phyloP scores from a whole-genome alignment of 2,113 vertebrate species.

The Setophaga petechia region DNA sequence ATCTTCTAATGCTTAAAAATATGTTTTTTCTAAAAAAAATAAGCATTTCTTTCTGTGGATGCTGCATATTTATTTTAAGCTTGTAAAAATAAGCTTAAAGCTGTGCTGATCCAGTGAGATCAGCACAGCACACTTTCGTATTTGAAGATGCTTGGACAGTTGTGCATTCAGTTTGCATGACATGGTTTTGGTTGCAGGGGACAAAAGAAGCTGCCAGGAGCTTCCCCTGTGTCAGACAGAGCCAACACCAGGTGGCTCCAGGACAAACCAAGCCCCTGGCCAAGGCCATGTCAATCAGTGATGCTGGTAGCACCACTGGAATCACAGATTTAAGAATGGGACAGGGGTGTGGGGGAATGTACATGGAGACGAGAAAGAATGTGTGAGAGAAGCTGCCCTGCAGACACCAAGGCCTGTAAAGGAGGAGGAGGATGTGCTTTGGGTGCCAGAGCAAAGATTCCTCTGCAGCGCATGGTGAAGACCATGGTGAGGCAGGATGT shows the following conservation, averaged over 20 bases:
- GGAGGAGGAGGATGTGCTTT: not conserved
- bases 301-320: not conserved
- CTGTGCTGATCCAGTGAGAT: not conserved
- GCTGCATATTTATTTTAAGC: not conserved
- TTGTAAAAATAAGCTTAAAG: not conserved
- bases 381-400: not conserved
- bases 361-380: not conserved
- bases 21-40: not conserved
- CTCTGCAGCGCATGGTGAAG: not conserved
- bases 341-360: fast-evolving
- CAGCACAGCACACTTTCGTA: not conserved
- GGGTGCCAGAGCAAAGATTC: not conserved
- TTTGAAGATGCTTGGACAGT: not conserved
- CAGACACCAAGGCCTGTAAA: not conserved
- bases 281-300: not conserved
- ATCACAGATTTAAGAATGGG: not conserved
- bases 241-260: not conserved
- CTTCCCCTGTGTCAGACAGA: not conserved
- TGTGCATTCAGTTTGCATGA: not conserved
- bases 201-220: not conserved
- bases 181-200: not conserved
- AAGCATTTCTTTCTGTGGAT: not conserved
- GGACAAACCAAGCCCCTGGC: not conserved
- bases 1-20: not conserved
- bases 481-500: too few species aligned